Conservation (phyloP, 1,140 invertebrate genomes). For the Drosophila sulfurigaster region DNA sequence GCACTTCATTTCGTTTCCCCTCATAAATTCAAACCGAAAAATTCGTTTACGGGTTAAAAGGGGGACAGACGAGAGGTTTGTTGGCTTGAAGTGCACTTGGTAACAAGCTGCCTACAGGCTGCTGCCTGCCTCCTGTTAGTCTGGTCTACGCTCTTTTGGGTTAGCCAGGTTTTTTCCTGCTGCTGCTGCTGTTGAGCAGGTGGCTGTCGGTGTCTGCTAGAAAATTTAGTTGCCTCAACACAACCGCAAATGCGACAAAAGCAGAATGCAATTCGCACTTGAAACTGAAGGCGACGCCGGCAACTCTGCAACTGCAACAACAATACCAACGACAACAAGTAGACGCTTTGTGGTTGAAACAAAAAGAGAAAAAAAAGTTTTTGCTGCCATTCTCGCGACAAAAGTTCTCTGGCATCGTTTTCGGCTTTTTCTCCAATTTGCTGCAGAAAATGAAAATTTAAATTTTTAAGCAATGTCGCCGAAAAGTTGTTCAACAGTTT, state of each 20-base stretch:
- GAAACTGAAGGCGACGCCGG: slow-evolving; percentile 56
- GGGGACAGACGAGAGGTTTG: slow-evolving; percentile 6
- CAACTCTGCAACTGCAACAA: slow-evolving; percentile 14
- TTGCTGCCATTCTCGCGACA: slow-evolving; percentile 6
- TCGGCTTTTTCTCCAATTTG: slow-evolving; percentile 60
- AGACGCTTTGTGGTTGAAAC: slow-evolving; percentile 42
- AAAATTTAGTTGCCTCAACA: slow-evolving; percentile 60
- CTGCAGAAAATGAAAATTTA: slow-evolving; percentile 81
- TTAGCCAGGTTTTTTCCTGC: slow-evolving; percentile 8
- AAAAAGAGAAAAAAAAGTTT: slow-evolving; percentile 11
- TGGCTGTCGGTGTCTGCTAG: slow-evolving; percentile 32
- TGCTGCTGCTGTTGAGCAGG: slow-evolving; percentile 22
- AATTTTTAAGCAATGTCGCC: slow-evolving; percentile 77
- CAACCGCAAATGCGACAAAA: slow-evolving; percentile 81
- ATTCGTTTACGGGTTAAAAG: slow-evolving; percentile 46
- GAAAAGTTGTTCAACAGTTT: slow-evolving; percentile 63
- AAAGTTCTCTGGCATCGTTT: slow-evolving; percentile 19
- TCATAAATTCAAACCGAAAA: slow-evolving; percentile 80
- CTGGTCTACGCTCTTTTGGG: background rate
- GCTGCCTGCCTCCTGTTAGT: background rate
- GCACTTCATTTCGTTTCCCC: slow-evolving; percentile 76
- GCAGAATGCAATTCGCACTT: slow-evolving; percentile 82
- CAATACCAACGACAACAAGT: slow-evolving; percentile 25
- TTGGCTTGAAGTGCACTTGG: slow-evolving; percentile 49
- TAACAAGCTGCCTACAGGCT: slow-evolving; percentile 58